Evolutionary conservation across 2,797 vertebrate species (phyloP).

Genomic region (Heterohyrax brucei): DNA sequence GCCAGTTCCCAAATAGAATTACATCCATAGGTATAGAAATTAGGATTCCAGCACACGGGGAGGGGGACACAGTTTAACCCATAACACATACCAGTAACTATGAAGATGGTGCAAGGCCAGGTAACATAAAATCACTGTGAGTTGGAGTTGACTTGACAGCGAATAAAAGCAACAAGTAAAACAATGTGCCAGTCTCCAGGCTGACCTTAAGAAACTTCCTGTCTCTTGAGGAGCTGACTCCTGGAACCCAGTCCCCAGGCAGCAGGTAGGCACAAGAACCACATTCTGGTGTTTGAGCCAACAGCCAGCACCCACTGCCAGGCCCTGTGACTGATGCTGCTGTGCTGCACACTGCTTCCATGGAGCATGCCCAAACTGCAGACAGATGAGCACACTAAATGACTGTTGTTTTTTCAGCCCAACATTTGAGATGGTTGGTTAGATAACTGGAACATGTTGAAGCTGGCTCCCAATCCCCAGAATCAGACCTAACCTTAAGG

Average conservation of each 20-base stretch:
- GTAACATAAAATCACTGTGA: background rate
- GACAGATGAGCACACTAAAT: background rate
- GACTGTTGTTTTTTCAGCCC: background rate
- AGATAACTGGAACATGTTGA: background rate
- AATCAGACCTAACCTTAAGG: background rate
- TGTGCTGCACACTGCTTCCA: background rate
- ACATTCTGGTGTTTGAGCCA: background rate
- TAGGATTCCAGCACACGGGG: background rate
- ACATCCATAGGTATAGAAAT: background rate
- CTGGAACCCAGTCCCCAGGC: background rate
- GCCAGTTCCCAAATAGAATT: background rate
- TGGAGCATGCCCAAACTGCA: background rate
- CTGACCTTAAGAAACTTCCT: background rate
- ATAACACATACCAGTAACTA: background rate
- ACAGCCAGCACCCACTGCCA: background rate
- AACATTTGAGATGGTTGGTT: background rate
- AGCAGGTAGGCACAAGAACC: background rate
- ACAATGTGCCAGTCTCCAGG: background rate
- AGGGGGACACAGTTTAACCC: background rate
- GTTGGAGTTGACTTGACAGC: background rate
- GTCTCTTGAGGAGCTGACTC: background rate
- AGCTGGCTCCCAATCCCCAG: background rate
- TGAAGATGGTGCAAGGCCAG: background rate
- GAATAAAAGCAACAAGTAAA: background rate
- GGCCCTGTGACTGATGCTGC: background rate